These are phyloP conservation scores for Nephrotoma appendiculata DNA, from an alignment of 2,888 invertebrate species.

Conservation along the genomic window DNA sequence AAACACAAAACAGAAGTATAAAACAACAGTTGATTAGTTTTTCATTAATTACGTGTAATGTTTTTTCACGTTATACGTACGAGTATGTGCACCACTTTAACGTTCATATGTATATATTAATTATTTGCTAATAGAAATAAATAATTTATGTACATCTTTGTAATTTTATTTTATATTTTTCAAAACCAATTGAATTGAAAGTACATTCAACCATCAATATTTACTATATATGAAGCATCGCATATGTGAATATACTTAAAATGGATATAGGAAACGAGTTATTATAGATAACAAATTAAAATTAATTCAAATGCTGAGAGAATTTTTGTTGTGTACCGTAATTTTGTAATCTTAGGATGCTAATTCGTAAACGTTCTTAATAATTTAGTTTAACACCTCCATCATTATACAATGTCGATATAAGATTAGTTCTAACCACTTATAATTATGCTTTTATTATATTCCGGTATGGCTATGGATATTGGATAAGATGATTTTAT, in stretches of 20 bases:
- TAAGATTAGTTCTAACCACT: background rate
- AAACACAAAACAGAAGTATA: background rate
- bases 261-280: background rate
- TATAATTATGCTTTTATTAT: background rate
- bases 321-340: background rate
- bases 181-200: background rate
- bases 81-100: background rate
- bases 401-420: background rate
- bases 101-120: background rate
- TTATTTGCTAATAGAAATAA: background rate
- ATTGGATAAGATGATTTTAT: background rate
- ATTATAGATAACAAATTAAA: background rate
- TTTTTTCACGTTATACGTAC: background rate
- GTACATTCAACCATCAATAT: background rate
- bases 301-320: background rate
- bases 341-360: background rate
- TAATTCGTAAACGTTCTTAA: background rate
- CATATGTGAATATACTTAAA: background rate
- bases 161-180: background rate
- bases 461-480: background rate
- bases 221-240: background rate
- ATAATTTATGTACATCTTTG: background rate
- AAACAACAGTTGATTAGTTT: background rate
- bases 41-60: background rate
- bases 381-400: background rate